Conservation (phyloP, 2,888 invertebrate species). For the Periphyllus acericola region DNA sequence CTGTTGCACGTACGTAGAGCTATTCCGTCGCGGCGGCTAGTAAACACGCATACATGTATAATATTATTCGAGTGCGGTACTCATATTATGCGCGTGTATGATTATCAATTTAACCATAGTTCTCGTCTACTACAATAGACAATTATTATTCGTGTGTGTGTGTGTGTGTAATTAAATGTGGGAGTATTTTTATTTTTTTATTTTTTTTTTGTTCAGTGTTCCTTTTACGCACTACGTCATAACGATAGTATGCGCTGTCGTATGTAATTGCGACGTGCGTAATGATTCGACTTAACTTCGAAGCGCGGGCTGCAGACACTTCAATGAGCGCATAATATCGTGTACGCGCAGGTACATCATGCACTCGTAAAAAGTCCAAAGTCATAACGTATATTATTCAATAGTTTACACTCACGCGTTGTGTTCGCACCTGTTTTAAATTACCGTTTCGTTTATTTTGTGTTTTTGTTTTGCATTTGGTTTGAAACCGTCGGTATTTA, state of each 20-base stretch:
- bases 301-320: neutral
- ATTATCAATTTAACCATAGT: neutral
- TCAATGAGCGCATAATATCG: neutral
- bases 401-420: neutral
- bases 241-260: too few species aligned
- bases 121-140: neutral
- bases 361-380: neutral
- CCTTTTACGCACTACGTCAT: neutral
- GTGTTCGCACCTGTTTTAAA: neutral
- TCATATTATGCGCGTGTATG: neutral
- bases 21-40: too few species aligned
- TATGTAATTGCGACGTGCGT: neutral
- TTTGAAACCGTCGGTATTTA: neutral
- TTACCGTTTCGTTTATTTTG: neutral
- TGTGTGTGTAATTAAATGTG: neutral
- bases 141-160: neutral
- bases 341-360: neutral
- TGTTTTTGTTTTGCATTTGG: conserved; percentile 5
- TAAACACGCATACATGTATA: too few species aligned
- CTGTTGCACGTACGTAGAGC: too few species aligned
- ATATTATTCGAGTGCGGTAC: too few species aligned
- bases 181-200: neutral
- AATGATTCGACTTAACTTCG: neutral
- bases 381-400: neutral
- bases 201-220: neutral